Conservation (phyloP, 2,797 vertebrate species). For the Silurus aristotelis region DNA sequence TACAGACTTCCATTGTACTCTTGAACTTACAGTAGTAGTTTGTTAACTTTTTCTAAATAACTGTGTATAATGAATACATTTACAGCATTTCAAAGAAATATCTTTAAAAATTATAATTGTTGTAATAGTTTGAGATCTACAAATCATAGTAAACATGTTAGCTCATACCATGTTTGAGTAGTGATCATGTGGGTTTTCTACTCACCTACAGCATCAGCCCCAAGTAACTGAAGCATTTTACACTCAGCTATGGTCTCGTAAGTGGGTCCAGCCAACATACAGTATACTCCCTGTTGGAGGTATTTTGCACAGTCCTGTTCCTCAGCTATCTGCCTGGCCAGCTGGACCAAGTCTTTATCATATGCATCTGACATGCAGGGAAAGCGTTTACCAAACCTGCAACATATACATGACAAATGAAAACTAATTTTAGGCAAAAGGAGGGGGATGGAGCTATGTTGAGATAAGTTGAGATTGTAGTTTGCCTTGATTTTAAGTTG, state of each 20-base stretch:
- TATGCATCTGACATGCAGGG: slow-evolving; percentile 86
- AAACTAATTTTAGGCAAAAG: background rate
- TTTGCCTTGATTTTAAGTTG: background rate
- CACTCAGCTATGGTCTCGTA: slow-evolving; percentile 82
- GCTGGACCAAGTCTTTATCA: slow-evolving; percentile 66
- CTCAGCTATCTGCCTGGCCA: slow-evolving; percentile 66
- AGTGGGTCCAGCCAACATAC: slow-evolving; percentile 78
- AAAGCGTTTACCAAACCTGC: slow-evolving; percentile 83
- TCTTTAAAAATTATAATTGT: background rate
- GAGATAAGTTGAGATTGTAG: background rate
- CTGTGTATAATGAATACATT: background rate
- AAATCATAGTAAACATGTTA: no score
- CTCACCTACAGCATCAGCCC: slow-evolving; percentile 84
- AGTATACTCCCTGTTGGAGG: slow-evolving; percentile 79
- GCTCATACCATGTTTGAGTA: background rate
- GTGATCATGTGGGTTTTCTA: background rate
- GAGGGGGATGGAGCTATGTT: background rate
- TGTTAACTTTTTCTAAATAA: no score
- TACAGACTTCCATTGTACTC: background rate
- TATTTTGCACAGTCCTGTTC: slow-evolving; percentile 70
- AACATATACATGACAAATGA: slow-evolving; percentile 25
- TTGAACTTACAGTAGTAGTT: background rate
- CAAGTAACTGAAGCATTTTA: slow-evolving; percentile 71
- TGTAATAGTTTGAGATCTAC: background rate
- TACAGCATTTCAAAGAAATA: background rate